These are phyloP conservation scores for Lophura nycthemera DNA, from an alignment of 2,113 vertebrate species.

Conservation along the genomic window DNA sequence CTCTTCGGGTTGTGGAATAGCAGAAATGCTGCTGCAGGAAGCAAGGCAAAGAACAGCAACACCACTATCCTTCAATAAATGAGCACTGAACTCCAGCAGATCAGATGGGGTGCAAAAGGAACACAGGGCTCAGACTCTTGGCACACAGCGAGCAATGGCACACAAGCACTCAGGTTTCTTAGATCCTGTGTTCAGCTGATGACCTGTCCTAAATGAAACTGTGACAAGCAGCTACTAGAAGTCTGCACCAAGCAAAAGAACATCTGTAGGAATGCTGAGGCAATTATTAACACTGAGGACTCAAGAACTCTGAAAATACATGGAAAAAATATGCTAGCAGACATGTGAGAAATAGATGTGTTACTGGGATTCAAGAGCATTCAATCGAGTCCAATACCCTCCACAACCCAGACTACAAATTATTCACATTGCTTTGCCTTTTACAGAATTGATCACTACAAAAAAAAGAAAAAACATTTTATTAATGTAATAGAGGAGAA, in stretches of 20 bases:
- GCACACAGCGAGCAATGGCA: background rate
- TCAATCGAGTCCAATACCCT: background rate
- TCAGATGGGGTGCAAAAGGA: background rate
- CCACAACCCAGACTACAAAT: background rate
- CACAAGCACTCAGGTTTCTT: background rate
- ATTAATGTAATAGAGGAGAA: background rate
- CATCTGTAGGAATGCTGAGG: background rate
- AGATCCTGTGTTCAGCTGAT: background rate
- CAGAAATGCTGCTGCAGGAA: background rate
- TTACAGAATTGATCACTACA: background rate
- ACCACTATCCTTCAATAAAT: background rate
- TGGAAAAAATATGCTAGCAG: background rate
- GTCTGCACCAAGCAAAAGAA: background rate
- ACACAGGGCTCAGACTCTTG: background rate
- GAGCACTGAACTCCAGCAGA: background rate
- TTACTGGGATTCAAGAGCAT: background rate
- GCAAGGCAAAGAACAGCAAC: background rate
- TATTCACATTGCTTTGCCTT: background rate
- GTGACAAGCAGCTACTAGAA: background rate
- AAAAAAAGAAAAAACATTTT: conserved; percentile 50
- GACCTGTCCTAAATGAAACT: background rate
- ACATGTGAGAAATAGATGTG: background rate
- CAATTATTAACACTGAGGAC: background rate
- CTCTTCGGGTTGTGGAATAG: background rate
- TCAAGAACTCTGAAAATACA: background rate